Conservation (phyloP, 2,113 vertebrate genomes). For the Trogon surrucura region DNA sequence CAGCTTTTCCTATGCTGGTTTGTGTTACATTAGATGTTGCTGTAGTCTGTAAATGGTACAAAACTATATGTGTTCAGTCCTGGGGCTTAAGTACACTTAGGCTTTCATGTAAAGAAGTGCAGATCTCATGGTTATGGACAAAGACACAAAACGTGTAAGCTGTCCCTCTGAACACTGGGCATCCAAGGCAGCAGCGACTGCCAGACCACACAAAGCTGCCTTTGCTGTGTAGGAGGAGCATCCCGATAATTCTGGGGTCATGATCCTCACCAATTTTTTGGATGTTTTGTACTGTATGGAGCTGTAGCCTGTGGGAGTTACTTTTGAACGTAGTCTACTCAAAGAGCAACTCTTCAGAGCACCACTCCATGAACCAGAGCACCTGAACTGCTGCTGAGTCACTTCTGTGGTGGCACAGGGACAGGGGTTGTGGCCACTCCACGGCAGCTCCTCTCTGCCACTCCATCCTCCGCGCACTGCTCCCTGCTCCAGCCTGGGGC, state of each 20-base stretch:
- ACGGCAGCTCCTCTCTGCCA: not conserved
- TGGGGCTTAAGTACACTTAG: not conserved
- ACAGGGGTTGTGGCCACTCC: not conserved
- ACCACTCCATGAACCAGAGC: not conserved
- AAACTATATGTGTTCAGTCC: not conserved
- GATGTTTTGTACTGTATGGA: not conserved
- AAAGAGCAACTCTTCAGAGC: not conserved
- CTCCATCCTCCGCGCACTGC: fast-evolving
- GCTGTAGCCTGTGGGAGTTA: not conserved
- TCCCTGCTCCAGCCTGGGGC: not conserved
- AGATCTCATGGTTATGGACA: not conserved
- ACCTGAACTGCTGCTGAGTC: not conserved
- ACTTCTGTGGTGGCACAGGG: fast-evolving
- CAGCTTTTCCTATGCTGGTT: not conserved
- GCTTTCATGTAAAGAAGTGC: not conserved
- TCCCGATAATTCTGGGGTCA: not conserved
- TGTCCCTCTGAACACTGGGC: not conserved
- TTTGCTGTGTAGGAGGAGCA: not conserved
- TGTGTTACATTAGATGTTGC: not conserved
- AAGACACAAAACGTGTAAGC: not conserved
- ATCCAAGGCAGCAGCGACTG: not conserved
- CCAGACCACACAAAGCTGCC: not conserved
- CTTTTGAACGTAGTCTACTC: not conserved
- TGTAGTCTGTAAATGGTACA: not conserved
- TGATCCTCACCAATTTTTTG: not conserved